Conservation (phyloP, 2,888 invertebrate species). For the Tholera decimalis region DNA sequence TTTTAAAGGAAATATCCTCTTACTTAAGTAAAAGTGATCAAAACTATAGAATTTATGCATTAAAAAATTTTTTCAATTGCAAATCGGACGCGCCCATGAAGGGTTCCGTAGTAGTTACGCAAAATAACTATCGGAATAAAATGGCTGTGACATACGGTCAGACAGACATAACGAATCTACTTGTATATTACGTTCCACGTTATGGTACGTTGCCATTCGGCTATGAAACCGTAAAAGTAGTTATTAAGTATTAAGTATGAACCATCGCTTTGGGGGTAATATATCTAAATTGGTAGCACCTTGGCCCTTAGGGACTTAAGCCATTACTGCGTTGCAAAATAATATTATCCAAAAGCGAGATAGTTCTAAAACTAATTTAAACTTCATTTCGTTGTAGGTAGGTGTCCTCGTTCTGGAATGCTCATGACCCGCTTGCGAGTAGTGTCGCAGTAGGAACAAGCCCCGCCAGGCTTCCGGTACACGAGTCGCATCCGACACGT, state of each 20-base stretch:
- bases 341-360: background rate
- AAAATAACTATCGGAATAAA: no score
- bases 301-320: background rate
- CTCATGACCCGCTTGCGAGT: constrained; percentile 44
- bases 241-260: no score
- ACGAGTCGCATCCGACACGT: constrained; percentile 48
- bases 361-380: constrained; percentile 14
- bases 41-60: background rate
- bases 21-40: background rate
- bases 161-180: no score
- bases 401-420: constrained; percentile 18
- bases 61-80: background rate
- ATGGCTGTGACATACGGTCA: no score
- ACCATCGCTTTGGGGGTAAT: background rate
- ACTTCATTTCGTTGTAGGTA: constrained; percentile 15
- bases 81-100: no score
- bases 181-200: no score
- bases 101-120: no score
- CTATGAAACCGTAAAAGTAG: no score
- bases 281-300: background rate
- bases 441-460: constrained; percentile 34
- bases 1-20: background rate
- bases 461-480: constrained; percentile 48
- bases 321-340: background rate
- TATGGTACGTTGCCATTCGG: no score